phyloP scores from a whole-genome alignment of 2,797 vertebrate species.

The Poecilia wingei region DNA sequence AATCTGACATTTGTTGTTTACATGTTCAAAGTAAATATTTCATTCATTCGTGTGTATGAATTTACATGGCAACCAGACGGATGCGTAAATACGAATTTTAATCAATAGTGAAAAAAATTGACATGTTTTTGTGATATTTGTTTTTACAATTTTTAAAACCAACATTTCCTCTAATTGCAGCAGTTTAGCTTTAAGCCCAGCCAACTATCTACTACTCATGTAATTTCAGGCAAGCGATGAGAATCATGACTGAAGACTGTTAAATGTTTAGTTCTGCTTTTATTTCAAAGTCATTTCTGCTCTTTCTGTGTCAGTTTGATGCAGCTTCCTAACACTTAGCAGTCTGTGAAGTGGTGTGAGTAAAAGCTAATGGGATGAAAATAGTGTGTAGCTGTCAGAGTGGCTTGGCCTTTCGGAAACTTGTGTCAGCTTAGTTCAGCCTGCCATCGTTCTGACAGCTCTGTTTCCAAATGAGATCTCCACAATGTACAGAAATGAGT shows the following conservation, averaged over 20 bases:
- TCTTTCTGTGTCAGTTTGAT: constrained; percentile 16
- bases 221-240: too few species aligned
- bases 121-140: background rate
- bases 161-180: background rate
- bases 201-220: background rate
- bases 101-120: background rate
- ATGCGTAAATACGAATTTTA: background rate
- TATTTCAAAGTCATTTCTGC: background rate
- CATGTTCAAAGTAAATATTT: background rate
- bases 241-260: background rate
- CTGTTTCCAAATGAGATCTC: constrained; percentile 35
- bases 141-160: background rate
- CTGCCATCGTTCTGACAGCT: constrained; percentile 34
- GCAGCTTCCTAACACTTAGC: constrained; percentile 1
- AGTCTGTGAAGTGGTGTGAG: constrained; percentile 24
- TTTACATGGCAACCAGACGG: background rate
- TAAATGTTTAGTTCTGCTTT: background rate
- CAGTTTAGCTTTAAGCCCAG: too few species aligned
- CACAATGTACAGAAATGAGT: background rate
- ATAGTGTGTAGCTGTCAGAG: constrained; percentile 45
- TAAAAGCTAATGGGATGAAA: constrained; percentile 38
- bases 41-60: background rate
- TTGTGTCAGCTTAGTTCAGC: constrained; percentile 37
- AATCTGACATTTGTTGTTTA: background rate
- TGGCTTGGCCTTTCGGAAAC: constrained; percentile 44